Evolutionary conservation across 2,888 invertebrate genomes (phyloP).

Genomic region (Athalia cordata): DNA sequence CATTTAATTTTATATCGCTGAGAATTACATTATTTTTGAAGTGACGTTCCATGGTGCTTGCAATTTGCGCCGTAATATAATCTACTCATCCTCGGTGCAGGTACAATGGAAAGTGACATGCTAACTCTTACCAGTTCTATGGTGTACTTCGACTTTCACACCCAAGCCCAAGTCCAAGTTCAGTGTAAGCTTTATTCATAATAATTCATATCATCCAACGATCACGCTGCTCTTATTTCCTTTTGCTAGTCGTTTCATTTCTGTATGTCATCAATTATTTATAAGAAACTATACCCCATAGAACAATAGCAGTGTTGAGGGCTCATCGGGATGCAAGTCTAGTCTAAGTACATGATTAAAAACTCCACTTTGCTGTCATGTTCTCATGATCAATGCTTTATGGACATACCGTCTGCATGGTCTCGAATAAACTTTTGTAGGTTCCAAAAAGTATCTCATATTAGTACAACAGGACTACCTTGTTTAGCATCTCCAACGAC

Average conservation of each 20-base stretch:
- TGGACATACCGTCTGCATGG: no score
- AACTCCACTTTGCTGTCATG: no score
- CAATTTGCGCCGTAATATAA: slow-evolving; percentile 64
- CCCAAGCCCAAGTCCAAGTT: slow-evolving; percentile 70
- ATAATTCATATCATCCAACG: slow-evolving; percentile 56
- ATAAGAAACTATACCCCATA: not conserved
- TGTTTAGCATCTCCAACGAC: no score
- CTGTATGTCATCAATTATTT: slow-evolving; percentile 5
- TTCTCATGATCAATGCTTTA: no score
- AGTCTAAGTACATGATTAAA: no score
- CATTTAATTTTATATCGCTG: not conserved
- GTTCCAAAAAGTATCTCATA: no score
- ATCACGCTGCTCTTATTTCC: slow-evolving; percentile 49
- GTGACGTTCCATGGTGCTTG: slow-evolving; percentile 39
- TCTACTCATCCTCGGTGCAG: slow-evolving; percentile 70
- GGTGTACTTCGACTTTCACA: slow-evolving; percentile 68
- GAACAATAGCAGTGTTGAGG: slow-evolving; percentile 1
- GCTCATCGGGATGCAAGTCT: not conserved
- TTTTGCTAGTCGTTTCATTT: slow-evolving; percentile 42
- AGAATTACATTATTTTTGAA: not conserved
- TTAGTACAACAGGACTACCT: no score
- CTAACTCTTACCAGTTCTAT: slow-evolving; percentile 67
- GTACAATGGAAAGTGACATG: slow-evolving; percentile 70
- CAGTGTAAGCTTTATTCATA: slow-evolving; percentile 71
- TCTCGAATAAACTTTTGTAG: no score